Evolutionary conservation across 2,797 vertebrate genomes (phyloP), one percentile per base, ranked within the genome.

Genomic region (Helicolenus hilgendorfi): DNA sequence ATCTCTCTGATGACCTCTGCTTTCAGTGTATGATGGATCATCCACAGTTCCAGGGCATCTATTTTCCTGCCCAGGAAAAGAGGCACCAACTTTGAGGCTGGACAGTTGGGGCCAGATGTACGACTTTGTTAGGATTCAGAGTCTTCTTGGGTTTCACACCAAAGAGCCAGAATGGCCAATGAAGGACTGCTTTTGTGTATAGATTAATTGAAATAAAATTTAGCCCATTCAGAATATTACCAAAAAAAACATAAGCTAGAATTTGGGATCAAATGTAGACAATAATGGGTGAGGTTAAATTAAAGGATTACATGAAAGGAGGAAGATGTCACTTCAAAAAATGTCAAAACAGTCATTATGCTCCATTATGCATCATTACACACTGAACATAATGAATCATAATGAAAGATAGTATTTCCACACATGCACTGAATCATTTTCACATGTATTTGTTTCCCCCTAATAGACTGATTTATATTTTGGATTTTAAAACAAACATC

Each of bases 11-110:
- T 96, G 95, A 96, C 96, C 95, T 97, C 94, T 96, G 91, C 96
- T 96, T 97, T 97, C 95, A 96, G 85, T 55, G 22, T 82, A 91
- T 97, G 96, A 97, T 97, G 94, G 95, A 97, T 97, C 94, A 95
- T 96, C 95, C 75, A 67, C 87, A 87, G 87, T 83, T 93, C 74
- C 92, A 93, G 92, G 93, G 91, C 96, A 97, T 97, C 89, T 91
- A 96, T 97, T 97, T 97, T 96, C 94, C 95, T 95, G 93, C 84
- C 81, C 84, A 84, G 80, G 85, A 93, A 88, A 91, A 91, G 83
- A 94, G 91, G 91, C 79, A 89, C 89, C 81, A 93, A 93, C 88
- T 92, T 92, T 93, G 85, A 89, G 85, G 69, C 41, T 79, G 70
- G 83, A 93, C 85, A 77, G 81, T 81, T 86, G 5, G 77, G 53